phyloP scores from a whole-genome alignment of 1,140 invertebrate species.

The Caerostris darwini region DNA sequence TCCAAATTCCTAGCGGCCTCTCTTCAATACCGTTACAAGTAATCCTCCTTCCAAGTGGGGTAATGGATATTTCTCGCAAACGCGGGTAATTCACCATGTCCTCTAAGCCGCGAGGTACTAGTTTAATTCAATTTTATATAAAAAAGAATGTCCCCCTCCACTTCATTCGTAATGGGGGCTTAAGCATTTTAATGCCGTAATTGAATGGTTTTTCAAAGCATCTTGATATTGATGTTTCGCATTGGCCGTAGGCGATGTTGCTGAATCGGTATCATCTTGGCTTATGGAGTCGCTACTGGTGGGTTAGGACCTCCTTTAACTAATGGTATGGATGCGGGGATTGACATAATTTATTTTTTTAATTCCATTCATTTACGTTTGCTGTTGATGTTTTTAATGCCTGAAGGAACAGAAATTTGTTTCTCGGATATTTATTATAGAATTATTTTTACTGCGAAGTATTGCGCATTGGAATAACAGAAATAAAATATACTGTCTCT shows the following conservation, averaged over 20 bases:
- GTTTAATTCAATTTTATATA: conserved; percentile 17
- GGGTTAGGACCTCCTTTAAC: not conserved
- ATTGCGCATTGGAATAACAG: not conserved
- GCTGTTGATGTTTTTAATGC: not conserved
- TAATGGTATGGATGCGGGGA: conserved; percentile 11
- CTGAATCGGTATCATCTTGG: not conserved
- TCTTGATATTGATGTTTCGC: conserved; percentile 28
- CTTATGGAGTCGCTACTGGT: not conserved
- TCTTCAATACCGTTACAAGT: not conserved
- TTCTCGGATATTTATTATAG: not conserved
- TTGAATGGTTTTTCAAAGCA: conserved; percentile 47
- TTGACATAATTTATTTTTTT: conserved; percentile 29
- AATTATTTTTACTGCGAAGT: not conserved
- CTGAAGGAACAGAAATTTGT: not conserved
- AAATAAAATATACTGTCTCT: too few relatives aligned
- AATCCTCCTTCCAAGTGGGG: not conserved
- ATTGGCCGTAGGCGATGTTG: not conserved
- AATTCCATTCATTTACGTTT: conserved; percentile 34
- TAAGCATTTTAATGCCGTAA: conserved; percentile 42
- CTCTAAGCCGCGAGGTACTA: not conserved
- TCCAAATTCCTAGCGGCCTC: not conserved
- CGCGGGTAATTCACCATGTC: not conserved
- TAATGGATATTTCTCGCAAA: not conserved
- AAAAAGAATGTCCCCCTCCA: not conserved
- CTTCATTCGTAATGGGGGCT: not conserved